Evolutionary conservation across 1,140 invertebrate species (phyloP).

Genomic region (Cecropterus lyciades): DNA sequence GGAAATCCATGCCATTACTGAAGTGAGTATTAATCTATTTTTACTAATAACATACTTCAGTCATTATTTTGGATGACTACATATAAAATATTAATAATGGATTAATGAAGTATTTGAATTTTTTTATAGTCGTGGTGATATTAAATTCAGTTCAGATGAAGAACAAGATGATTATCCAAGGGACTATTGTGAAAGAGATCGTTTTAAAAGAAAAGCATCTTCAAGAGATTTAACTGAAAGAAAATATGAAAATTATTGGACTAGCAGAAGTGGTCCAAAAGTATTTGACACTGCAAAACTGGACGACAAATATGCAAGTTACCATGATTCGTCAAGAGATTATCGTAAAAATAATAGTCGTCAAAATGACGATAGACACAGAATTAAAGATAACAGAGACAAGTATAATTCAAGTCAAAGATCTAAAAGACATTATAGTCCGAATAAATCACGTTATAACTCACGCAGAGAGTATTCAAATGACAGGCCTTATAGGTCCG

Average conservation of each 20-base stretch:
- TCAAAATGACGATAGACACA: conserved; percentile 42
- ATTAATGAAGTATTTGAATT: conserved; percentile 12
- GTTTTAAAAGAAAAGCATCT: conserved; percentile 37
- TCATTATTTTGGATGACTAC: no score
- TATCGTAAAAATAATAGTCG: conserved; percentile 41
- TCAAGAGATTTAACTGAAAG: conserved; percentile 22
- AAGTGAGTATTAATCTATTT: conserved; percentile 46
- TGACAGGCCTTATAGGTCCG: conserved; percentile 36
- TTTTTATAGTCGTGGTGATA: conserved; percentile 41
- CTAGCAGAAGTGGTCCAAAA: conserved; percentile 33
- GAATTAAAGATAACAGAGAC: conserved; percentile 38
- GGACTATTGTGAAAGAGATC: not conserved
- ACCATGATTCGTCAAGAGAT: conserved; percentile 40
- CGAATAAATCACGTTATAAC: conserved; percentile 45
- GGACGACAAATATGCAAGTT: conserved; percentile 39
- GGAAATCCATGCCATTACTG: conserved; percentile 55
- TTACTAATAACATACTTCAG: no score
- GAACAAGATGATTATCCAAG: conserved; percentile 42
- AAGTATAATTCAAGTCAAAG: conserved; percentile 47
- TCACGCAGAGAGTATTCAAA: conserved; percentile 32
- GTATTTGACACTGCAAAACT: conserved; percentile 39
- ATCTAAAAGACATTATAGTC: conserved; percentile 44
- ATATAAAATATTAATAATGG: no score
- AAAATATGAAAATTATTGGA: conserved; percentile 17
- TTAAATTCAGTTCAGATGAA: conserved; percentile 62